A percentile compares a stretch with the other conserved stretches of the same genome.
Conservation (phyloP, 2,888 invertebrate species). For the Dorcus hopei region DNA sequence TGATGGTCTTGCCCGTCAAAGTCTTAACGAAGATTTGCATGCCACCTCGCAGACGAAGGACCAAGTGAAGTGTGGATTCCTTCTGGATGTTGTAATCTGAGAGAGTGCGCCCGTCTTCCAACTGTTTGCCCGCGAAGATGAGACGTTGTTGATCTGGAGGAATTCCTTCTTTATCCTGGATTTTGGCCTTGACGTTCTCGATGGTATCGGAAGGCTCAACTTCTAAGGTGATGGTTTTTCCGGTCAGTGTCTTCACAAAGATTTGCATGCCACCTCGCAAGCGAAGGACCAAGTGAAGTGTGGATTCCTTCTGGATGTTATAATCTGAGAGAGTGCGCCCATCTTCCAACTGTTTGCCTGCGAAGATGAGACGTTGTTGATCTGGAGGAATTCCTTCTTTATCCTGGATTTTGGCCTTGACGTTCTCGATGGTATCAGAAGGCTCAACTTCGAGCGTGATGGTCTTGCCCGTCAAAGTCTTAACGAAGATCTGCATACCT, state of each 20-base stretch:
- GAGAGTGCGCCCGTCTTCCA: too few relatives aligned
- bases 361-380: slow-evolving; percentile 62
- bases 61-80: too few relatives aligned
- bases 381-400: slow-evolving; percentile 60
- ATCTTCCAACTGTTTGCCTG: slow-evolving; percentile 68
- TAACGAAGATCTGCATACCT: slow-evolving; percentile 67
- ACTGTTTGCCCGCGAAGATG: too few relatives aligned
- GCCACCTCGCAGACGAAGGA: too few relatives aligned
- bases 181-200: too few relatives aligned
- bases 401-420: slow-evolving; percentile 83
- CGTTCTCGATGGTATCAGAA: slow-evolving; percentile 91
- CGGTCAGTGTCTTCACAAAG: slow-evolving; percentile 32
- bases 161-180: too few relatives aligned
- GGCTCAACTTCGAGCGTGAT: slow-evolving; percentile 62
- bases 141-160: too few relatives aligned
- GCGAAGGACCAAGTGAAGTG: slow-evolving; percentile 54
- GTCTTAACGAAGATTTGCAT: too few relatives aligned
- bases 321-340: slow-evolving; percentile 63
- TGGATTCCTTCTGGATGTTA: slow-evolving; percentile 52
- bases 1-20: slow-evolving; percentile 55
- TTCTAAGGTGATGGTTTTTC: too few relatives aligned
- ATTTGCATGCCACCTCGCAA: slow-evolving; percentile 62
- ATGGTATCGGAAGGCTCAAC: too few relatives aligned
- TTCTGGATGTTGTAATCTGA: too few relatives aligned
- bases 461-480: slow-evolving; percentile 59